A percentile compares a stretch with the other conserved stretches of the same genome.
phyloP scores from a whole-genome alignment of 2,888 invertebrate species.

The Crossocerus cetratus region DNA sequence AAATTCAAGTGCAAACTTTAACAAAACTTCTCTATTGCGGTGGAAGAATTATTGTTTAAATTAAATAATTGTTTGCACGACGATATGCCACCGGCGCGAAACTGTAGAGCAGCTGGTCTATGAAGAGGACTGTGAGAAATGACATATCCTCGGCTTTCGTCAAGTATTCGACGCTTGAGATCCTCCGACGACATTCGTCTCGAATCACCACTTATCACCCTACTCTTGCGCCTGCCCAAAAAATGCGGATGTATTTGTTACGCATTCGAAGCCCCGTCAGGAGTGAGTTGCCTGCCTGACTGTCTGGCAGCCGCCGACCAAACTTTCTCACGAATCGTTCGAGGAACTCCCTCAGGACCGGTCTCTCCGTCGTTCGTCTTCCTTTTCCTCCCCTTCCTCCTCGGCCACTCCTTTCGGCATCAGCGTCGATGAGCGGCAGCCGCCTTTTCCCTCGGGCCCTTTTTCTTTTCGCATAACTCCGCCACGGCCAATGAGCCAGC shows the following conservation, averaged over 20 bases:
- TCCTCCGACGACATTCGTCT: no score
- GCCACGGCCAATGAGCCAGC: conserved; percentile 15
- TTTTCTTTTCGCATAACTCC: conserved; percentile 53
- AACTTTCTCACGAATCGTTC: conserved; percentile 58
- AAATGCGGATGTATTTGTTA: no score
- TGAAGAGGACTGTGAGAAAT: no score
- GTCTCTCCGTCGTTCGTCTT: conserved; percentile 13
- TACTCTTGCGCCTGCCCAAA: conserved; percentile 15
- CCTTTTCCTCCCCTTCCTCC: conserved; percentile 8
- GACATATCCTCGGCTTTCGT: no score
- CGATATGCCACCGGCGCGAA: no score
- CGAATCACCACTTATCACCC: not conserved
- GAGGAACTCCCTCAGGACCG: conserved; percentile 28
- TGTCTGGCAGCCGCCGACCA: conserved; percentile 17
- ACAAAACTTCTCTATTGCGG: no score
- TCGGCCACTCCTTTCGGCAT: conserved; percentile 49
- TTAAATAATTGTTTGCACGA: no score
- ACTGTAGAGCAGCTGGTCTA: no score
- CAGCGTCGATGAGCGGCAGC: conserved; percentile 47
- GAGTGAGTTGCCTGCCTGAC: conserved; percentile 11
- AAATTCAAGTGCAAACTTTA: no score
- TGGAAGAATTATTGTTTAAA: no score
- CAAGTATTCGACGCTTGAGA: no score
- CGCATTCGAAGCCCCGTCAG: conserved; percentile 21
- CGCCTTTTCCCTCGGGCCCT: conserved; percentile 9